Percentiles rank a stretch among this genome's conserved stretches.
Conservation (phyloP, 2,797 vertebrate genomes). For the Atherinosoma microstoma region DNA sequence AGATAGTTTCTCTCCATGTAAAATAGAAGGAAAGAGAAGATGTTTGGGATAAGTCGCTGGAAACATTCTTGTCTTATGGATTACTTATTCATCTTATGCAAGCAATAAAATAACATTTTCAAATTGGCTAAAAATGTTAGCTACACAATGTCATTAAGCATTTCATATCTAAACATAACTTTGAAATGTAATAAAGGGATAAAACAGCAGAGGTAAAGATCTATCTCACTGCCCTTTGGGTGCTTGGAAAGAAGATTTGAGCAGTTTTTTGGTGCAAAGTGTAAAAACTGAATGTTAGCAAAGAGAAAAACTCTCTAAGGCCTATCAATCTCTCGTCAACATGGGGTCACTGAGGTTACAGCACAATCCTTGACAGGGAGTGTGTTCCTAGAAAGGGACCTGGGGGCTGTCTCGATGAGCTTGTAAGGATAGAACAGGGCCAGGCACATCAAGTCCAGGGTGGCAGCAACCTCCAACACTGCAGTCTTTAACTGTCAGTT, state of each 20-base stretch:
- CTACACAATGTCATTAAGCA: neutral
- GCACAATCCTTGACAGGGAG: neutral
- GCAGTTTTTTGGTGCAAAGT: neutral
- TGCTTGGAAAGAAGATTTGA: neutral
- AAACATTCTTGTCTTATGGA: neutral
- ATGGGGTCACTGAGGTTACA: neutral
- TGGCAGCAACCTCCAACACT: neutral
- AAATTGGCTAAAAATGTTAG: neutral
- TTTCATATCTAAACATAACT: neutral
- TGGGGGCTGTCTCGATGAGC: neutral
- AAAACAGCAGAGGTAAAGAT: neutral
- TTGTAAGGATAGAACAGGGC: neutral
- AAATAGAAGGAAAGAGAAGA: neutral
- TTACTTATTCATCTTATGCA: neutral
- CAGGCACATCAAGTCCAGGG: neutral
- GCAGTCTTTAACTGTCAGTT: neutral
- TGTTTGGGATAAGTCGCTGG: neutral
- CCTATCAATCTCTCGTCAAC: slow-evolving; percentile 1
- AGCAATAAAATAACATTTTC: no score
- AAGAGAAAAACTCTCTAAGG: neutral
- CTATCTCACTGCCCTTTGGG: neutral
- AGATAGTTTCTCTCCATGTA: neutral
- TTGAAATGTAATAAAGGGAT: neutral
- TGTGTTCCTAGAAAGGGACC: slow-evolving; percentile 1
- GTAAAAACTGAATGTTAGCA: neutral